Percentiles rank a stretch among this genome's conserved stretches.
These are phyloP conservation scores for Brachyhypopomus occidentalis DNA, from an alignment of 2,113 vertebrate species.

Conservation along the genomic window DNA sequence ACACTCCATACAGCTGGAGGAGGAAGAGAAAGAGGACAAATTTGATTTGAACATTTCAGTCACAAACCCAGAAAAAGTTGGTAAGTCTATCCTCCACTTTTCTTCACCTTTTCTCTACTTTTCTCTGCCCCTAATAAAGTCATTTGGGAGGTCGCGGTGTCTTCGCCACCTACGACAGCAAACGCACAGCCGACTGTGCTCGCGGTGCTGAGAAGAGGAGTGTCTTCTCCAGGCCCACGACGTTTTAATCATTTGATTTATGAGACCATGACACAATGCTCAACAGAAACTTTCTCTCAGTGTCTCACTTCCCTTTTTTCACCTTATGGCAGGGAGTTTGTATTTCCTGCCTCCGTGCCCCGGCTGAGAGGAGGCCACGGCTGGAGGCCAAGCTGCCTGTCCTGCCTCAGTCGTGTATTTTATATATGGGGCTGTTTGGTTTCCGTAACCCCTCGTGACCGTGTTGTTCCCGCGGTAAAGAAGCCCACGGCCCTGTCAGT, in stretches of 20 bases:
- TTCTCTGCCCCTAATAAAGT: neutral
- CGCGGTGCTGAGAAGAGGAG: neutral
- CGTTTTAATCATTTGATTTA: conserved; percentile 12
- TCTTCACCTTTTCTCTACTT: neutral
- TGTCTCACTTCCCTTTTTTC: conserved; percentile 35
- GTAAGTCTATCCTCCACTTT: conserved; percentile 67
- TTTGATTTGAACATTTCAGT: conserved; percentile 89
- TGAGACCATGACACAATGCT: conserved; percentile 18
- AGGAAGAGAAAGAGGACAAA: conserved; percentile 89
- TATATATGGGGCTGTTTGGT: neutral
- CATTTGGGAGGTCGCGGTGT: neutral
- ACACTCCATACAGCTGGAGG: conserved; percentile 69
- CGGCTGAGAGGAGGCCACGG: neutral
- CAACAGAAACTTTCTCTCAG: neutral
- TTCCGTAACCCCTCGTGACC: neutral
- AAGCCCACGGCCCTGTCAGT: neutral
- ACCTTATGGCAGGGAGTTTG: conserved; percentile 12
- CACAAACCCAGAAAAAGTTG: conserved; percentile 96
- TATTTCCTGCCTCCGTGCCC: conserved; percentile 29
- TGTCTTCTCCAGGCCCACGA: neutral
- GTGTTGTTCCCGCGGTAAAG: neutral
- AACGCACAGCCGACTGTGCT: neutral
- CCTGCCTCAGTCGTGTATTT: neutral
- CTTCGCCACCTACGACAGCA: neutral
- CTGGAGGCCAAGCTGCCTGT: neutral